Percentiles rank a stretch among this genome's conserved stretches.
phyloP scores from a whole-genome alignment of 2,113 vertebrate genomes.

The Upupa epops region DNA sequence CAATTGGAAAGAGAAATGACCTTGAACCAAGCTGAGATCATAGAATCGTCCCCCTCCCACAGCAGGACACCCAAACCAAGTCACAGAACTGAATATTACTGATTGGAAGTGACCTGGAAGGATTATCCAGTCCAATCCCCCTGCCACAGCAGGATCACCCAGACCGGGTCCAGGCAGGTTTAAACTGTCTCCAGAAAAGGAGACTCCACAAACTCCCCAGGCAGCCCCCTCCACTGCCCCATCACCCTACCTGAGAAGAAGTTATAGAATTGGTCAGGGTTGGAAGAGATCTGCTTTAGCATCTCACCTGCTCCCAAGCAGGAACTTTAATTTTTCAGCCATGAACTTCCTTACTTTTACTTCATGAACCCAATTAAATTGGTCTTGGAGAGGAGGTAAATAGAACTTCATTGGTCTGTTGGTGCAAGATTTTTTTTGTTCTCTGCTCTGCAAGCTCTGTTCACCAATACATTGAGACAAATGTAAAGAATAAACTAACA shows the following conservation, averaged over 20 bases:
- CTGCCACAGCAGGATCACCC: too few species aligned
- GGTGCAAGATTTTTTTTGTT: background rate
- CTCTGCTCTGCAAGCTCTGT: background rate
- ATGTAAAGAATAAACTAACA: background rate
- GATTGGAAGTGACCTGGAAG: too few species aligned
- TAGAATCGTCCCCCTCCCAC: too few species aligned
- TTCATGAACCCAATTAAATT: background rate
- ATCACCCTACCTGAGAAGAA: too few species aligned
- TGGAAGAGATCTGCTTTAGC: background rate
- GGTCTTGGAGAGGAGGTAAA: background rate
- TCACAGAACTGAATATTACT: too few species aligned
- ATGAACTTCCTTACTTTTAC: background rate
- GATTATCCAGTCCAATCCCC: too few species aligned
- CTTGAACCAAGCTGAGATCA: background rate
- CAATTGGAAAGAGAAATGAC: background rate
- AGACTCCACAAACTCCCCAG: too few species aligned
- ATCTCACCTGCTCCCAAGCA: background rate
- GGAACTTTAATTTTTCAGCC: background rate
- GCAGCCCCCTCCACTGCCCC: too few species aligned
- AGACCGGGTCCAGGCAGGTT: too few species aligned
- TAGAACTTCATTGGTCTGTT: background rate
- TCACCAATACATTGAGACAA: background rate
- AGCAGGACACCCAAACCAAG: too few species aligned
- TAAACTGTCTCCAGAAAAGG: too few species aligned
- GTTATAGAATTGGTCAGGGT: too few species aligned